These are phyloP conservation scores for Julus scanicus DNA, from an alignment of 2,888 invertebrate genomes.

Conservation along the genomic window DNA sequence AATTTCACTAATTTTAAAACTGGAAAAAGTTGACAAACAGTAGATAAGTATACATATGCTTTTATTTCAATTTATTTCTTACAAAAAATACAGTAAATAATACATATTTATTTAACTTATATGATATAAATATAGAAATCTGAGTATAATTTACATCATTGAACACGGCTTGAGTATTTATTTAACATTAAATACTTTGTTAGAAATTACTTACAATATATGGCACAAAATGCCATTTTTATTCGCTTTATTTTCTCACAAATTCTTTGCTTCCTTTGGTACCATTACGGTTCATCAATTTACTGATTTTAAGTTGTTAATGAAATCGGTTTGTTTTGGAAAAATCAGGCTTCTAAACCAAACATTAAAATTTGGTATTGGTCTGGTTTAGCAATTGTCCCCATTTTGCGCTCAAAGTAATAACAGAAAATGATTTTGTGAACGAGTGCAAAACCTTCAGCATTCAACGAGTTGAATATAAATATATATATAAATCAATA, in stretches of 20 bases:
- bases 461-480: not conserved
- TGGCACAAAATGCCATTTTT: conserved; percentile 31
- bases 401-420: conserved; percentile 30
- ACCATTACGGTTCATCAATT: conserved; percentile 8
- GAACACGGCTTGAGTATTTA: conserved; percentile 40
- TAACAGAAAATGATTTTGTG: not conserved
- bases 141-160: conserved; percentile 40
- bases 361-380: not conserved
- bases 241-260: not conserved
- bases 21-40: not conserved
- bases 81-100: conserved; percentile 45
- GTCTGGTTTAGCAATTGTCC: not conserved
- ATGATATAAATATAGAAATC: not conserved
- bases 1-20: not conserved
- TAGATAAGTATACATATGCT: not conserved
- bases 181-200: not conserved
- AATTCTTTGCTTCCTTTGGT: not conserved
- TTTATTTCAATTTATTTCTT: conserved; percentile 45
- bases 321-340: not conserved
- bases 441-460: not conserved
- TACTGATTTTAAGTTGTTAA: not conserved
- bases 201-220: conserved; percentile 23
- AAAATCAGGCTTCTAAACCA: not conserved
- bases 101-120: not conserved
- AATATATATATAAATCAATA: conserved; percentile 24